Evolutionary conservation across 2,113 vertebrate species (phyloP).

Genomic region (Dasypus novemcinctus): DNA sequence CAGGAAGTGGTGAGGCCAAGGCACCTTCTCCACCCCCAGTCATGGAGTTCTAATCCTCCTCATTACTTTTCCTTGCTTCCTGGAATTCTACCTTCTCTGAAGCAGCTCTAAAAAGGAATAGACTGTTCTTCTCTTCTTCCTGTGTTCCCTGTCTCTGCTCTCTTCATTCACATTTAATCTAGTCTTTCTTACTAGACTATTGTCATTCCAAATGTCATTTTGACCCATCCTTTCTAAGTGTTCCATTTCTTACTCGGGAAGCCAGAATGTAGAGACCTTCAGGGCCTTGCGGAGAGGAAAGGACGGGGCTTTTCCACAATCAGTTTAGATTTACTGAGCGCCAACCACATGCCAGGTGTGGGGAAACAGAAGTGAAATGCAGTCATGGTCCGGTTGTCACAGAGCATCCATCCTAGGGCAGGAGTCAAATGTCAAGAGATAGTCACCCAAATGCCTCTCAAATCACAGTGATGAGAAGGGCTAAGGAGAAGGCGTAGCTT

Average conservation of each 20-base stretch:
- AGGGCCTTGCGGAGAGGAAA: background rate
- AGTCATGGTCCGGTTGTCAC: background rate
- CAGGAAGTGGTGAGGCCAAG: background rate
- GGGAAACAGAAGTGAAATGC: background rate
- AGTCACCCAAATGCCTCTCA: background rate
- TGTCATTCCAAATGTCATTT: background rate
- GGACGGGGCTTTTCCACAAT: background rate
- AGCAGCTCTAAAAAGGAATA: background rate
- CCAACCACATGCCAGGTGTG: background rate
- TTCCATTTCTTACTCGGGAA: background rate
- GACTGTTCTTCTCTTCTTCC: background rate
- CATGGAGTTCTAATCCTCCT: background rate
- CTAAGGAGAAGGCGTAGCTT: background rate
- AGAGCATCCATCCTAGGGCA: background rate
- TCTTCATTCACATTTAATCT: background rate
- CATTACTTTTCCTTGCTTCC: background rate
- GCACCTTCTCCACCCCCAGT: background rate
- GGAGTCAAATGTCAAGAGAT: background rate
- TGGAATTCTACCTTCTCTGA: background rate
- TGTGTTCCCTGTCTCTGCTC: background rate
- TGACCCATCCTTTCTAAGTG: background rate
- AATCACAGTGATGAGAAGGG: rapidly evolving
- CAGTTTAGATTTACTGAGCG: background rate
- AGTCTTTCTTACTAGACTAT: background rate
- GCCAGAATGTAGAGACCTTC: background rate